Evolutionary conservation across 2,797 vertebrate species (phyloP).

Genomic region (Echeneis naucrates): DNA sequence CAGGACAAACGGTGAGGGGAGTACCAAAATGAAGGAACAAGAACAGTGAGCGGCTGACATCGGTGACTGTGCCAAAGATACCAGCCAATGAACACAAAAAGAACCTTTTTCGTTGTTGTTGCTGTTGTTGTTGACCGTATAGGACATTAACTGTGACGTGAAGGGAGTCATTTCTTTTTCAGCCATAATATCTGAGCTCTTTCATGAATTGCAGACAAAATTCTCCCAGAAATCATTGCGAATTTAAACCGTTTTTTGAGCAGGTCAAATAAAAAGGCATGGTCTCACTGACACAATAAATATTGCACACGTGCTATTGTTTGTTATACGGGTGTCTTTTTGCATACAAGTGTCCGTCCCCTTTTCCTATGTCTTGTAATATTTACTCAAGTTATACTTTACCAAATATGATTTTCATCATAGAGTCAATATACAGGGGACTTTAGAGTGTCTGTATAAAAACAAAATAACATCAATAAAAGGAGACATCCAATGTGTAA

Average conservation of each 20-base stretch:
- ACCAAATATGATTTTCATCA: constrained; percentile 49
- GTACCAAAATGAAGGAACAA: constrained; percentile 69
- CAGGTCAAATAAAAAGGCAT: constrained; percentile 72
- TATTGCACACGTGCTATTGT: constrained; percentile 68
- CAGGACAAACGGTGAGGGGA: constrained; percentile 56
- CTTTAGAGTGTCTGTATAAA: constrained; percentile 69
- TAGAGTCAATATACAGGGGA: constrained; percentile 60
- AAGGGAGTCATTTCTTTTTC: constrained; percentile 45
- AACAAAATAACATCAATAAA: constrained; percentile 65
- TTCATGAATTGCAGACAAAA: constrained; percentile 44
- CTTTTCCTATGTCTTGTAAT: constrained; percentile 62
- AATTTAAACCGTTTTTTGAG: constrained; percentile 51
- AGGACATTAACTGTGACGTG: constrained; percentile 54
- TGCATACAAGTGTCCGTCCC: constrained; percentile 65
- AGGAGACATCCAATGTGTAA: constrained; percentile 70
- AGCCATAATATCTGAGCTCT: constrained; percentile 39
- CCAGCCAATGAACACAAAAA: constrained; percentile 62
- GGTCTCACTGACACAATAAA: constrained; percentile 75
- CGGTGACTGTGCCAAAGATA: constrained; percentile 65
- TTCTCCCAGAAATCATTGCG: constrained; percentile 46
- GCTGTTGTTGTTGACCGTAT: constrained; percentile 11
- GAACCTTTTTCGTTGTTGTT: constrained; percentile 10
- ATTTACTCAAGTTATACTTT: constrained; percentile 54
- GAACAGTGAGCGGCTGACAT: constrained; percentile 63
- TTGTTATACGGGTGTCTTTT: constrained; percentile 58